phyloP scores from a whole-genome alignment of 2,113 vertebrate genomes.

The Acinonyx jubatus region DNA sequence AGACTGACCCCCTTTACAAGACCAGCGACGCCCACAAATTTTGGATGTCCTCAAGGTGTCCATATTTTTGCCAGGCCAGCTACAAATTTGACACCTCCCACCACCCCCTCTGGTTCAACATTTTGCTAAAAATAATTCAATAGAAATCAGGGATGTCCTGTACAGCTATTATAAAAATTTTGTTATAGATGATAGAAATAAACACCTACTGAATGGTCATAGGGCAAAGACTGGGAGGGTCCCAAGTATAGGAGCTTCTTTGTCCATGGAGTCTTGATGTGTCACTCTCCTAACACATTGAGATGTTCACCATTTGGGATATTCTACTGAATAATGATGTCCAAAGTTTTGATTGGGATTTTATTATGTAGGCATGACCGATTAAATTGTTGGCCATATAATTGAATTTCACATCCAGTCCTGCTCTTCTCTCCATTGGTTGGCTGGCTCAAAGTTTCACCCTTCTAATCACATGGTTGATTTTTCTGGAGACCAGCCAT shows the following conservation, averaged over 20 bases:
- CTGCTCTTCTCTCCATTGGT: background rate
- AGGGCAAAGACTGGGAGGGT: background rate
- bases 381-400: background rate
- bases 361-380: background rate
- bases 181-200: background rate
- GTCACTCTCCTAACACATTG: rapidly evolving
- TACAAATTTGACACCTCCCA: background rate
- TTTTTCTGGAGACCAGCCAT: background rate
- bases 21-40: background rate
- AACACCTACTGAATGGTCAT: background rate
- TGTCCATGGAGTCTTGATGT: background rate
- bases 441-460: background rate
- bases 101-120: background rate
- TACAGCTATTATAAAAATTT: background rate
- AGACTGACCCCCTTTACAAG: background rate
- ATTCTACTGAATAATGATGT: too few relatives aligned
- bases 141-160: background rate
- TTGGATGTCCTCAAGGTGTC: too few relatives aligned
- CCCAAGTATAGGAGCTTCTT: background rate
- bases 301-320: background rate
- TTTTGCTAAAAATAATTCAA: background rate
- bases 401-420: background rate
- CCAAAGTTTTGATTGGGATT: background rate
- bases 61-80: background rate
- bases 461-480: background rate